Evolutionary conservation across 2,797 vertebrate genomes (phyloP), one percentile per base, ranked within the genome.

Genomic region (Epinephelus malabaricus): DNA sequence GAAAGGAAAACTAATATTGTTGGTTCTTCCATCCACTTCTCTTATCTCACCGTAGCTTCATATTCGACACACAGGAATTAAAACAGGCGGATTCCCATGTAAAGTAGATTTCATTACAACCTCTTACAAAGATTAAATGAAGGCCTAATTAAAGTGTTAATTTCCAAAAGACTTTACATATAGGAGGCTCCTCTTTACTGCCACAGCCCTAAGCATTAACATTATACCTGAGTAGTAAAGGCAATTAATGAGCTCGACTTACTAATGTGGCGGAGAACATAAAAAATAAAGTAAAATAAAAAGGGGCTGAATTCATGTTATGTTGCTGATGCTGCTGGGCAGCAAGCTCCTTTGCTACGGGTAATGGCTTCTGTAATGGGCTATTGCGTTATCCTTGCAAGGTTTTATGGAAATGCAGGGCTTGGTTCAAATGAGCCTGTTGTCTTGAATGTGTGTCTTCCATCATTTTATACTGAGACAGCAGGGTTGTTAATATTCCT

Each of bases 301-400:
- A 81, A 73, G 50, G 50, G 59, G 55, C 78, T 73, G 67, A 88
- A 76, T 85, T 69, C 21, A 65, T 86, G 69, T 83, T 38, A 14
- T 72, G 74, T 62, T 73, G 79, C 71, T 79, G 70, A 84, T 79
- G 73, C 61, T 69, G 73, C 72, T 80, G 79, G 71, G 73, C 45
- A 66, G 56, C 60, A 76, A 40, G 62, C 68, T 66, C 62, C 70
- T 61, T 72, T 6, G 60, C 81, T 62, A 2, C 38, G 64, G 61
- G 19, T 91, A 86, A 91, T 89, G 73, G 76, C 73, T 68, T 81
- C 60, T 82, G 61, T 90, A 89, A 90, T 86, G 85, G 79, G 47
- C 73, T 56, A 50, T 58, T 87, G 71, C 73, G 61, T 84, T 88
- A 88, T 82, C 85, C 56, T 79, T 68, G 54, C 53, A 73, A 84